Evolutionary conservation across 1,140 invertebrate genomes (phyloP), one percentile per base, ranked within the genome.

Genomic region (Drosophila tani): DNA sequence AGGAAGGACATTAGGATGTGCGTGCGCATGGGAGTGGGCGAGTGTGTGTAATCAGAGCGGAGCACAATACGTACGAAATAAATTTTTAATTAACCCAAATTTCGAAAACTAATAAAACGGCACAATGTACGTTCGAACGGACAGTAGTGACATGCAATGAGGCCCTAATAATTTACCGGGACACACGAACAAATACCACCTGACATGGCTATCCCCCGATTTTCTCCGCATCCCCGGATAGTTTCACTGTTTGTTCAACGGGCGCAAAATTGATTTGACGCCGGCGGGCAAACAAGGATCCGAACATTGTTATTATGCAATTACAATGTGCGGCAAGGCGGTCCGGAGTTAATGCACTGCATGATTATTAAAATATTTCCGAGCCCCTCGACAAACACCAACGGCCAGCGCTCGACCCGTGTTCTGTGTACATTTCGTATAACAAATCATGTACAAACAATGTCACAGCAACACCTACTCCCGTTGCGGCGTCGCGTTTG

Each of bases 81-180:
- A 84, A 88, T 90, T 90, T 90, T 90, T 90, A 90, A 90, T 90
- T 90, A 90, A 90, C 85, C 85, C 69, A 75, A 85, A 90, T 90
- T 85, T 85, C 35, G 75, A 80, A 85, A 80, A 85, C 86, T 82
- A 85, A 90, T 90, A 90, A 77, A 88, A 85, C 73, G 81, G 43
- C 69, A 79, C 59, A 79, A 46, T 67, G 50, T 63, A 57, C 56
- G 65, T 21, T 50, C 47, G 49, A 59, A 21, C 46, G 56, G 58
- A 53, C 63, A 57, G 65, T 12, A 46, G 51, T 79, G 68, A 70
- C 46, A 75, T 62, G 62, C 57, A 71, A 58, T 73, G 50, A 63
- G 73, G 60, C 75, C 57, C 79, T 65, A 82, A 90, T 85, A 85
- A 85, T 91, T 90, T 57, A 90, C 62, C 55, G 70, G 63, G 60